phyloP scores from a whole-genome alignment of 2,113 vertebrate genomes.

The Gasterosteus aculeatus region DNA sequence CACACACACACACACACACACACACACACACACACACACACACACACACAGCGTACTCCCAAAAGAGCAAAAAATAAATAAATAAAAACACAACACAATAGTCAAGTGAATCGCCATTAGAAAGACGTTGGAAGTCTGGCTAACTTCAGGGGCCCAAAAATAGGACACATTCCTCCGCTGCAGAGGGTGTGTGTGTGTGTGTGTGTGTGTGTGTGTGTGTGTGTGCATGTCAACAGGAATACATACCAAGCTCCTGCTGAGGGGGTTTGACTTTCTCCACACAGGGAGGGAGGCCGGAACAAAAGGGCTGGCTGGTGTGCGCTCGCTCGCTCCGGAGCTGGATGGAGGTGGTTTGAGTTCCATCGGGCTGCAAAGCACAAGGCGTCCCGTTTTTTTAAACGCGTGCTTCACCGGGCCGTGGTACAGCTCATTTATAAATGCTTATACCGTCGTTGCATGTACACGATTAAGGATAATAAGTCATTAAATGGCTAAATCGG shows the following conservation, averaged over 20 bases:
- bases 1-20: too few relatives aligned
- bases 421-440: too few relatives aligned
- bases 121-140: conserved; percentile 47
- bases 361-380: neutral
- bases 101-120: conserved; percentile 52
- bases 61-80: neutral
- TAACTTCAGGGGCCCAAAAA: conserved; percentile 66
- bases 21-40: too few relatives aligned
- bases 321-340: conserved; percentile 28
- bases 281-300: conserved; percentile 48
- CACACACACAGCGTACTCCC: neutral
- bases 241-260: conserved; percentile 67
- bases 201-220: conserved; percentile 63
- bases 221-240: conserved; percentile 68
- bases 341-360: conserved; percentile 26
- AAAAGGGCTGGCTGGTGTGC: conserved; percentile 47
- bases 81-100: conserved; percentile 37
- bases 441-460: too few relatives aligned
- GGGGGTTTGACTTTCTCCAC: conserved; percentile 63
- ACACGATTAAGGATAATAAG: neutral
- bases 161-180: conserved; percentile 70
- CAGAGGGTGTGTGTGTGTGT: conserved; percentile 59
- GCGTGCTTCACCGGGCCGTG: neutral
- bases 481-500: neutral
- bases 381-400: neutral